Evolutionary conservation across 1,140 invertebrate genomes (phyloP), one percentile per base, ranked within the genome.

Genomic region (Saxidomus purpurata): DNA sequence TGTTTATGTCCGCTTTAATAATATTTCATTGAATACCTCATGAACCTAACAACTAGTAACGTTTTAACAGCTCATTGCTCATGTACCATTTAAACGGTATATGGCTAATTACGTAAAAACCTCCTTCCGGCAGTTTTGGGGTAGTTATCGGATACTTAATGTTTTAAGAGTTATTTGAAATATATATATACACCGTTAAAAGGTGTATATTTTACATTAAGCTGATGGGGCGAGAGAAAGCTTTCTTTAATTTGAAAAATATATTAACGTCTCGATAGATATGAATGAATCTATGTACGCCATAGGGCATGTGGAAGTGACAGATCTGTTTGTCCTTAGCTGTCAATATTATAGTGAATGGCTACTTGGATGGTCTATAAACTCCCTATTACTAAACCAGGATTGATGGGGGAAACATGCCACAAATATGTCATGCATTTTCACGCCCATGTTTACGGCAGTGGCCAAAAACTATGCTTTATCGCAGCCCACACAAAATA

Each of bases 341-440:
- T 71, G 67, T 71, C 67, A 71, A 71, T 71, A 71, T 36, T 40
- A 19, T n/a, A 71, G 31, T 71, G 19, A 71, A 71, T 71, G 31
- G 34, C 22, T 40, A 71, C 28, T 36, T 38, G 36, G 17, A 17
- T 71, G 6, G 34, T 71, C 17, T 38, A 40, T 40, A 34, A 38
- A 3, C 61, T 31, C 61, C 61, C 31, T 36, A 11, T 19, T 31
- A 28, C 67, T 17, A 38, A 71, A 71, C 11, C 11, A 34, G 11
- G 67, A 40, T 38, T 71, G 67, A 40, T 38, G 34, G 17, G 17
- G 34, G 34, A 22, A 38, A 71, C 13, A 36, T 38, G 67, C 67
- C 67, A 71, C 67, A 71, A 71, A 71, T 31, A 71, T 71, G 67
- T 71, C 67, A 71, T 71, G 34, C 67, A 71, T 71, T 38, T 71